Evolutionary conservation across 2,113 vertebrate species (phyloP).

Genomic region (Morphnarchus princeps): DNA sequence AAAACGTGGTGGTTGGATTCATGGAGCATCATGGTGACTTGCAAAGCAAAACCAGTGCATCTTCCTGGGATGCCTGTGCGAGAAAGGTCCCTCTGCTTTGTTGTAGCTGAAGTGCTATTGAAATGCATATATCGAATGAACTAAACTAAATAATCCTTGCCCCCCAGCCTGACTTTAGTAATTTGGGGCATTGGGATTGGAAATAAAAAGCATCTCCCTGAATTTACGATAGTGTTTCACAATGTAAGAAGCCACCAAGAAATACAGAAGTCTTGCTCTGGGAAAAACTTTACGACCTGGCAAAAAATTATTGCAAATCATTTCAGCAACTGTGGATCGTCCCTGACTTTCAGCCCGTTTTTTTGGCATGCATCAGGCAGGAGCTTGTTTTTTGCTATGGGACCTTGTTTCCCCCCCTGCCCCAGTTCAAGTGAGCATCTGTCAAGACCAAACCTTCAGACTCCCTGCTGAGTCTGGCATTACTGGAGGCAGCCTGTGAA

Average conservation of each 20-base stretch:
- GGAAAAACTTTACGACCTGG: background rate
- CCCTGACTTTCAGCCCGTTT: background rate
- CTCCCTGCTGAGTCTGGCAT: background rate
- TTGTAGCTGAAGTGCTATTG: background rate
- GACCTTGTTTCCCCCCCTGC: background rate
- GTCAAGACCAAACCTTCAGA: background rate
- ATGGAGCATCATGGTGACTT: rapidly evolving
- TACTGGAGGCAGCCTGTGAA: background rate
- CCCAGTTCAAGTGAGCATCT: background rate
- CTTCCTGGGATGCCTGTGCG: background rate
- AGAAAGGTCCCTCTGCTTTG: background rate
- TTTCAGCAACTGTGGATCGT: background rate
- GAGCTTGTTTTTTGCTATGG: background rate
- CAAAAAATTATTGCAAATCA: background rate
- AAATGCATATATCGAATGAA: background rate
- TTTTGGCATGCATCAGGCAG: background rate
- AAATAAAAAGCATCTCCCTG: background rate
- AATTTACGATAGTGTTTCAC: background rate
- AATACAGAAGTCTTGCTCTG: background rate
- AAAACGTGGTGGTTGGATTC: background rate
- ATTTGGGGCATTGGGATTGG: rapidly evolving
- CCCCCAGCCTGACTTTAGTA: rapidly evolving
- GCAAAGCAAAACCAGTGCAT: background rate
- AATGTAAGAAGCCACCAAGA: background rate
- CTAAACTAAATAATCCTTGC: background rate